Evolutionary conservation across 1,140 invertebrate genomes (phyloP).

Genomic region (Drosophila pachea): DNA sequence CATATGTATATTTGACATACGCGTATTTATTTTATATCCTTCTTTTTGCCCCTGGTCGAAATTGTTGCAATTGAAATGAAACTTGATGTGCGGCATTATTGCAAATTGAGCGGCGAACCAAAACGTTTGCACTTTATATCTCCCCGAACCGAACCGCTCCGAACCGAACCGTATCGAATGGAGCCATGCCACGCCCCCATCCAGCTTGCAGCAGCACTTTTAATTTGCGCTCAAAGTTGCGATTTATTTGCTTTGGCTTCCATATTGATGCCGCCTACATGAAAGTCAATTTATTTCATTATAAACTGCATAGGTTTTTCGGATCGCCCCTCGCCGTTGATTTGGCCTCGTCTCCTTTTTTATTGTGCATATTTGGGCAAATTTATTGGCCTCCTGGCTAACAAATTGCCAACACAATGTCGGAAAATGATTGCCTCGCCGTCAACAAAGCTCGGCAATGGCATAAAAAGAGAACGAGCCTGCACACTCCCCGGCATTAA

Average conservation of each 20-base stretch:
- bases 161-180: too few species aligned
- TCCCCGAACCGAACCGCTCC: too few species aligned
- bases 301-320: conserved; percentile 62
- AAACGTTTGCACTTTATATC: conserved; percentile 24
- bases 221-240: conserved; percentile 60
- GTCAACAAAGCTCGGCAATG: conserved; percentile 37
- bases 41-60: conserved; percentile 26
- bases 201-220: conserved; percentile 42
- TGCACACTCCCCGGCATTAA: background rate
- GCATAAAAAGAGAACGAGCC: conserved; percentile 62
- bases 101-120: conserved; percentile 43
- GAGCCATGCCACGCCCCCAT: conserved; percentile 2
- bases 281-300: conserved; percentile 75
- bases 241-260: conserved; percentile 55
- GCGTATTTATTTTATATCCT: conserved; percentile 28
- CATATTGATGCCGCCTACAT: conserved; percentile 55
- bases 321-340: conserved; percentile 10
- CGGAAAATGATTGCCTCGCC: conserved; percentile 58
- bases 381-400: conserved; percentile 68
- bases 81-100: conserved; percentile 47
- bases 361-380: conserved; percentile 69
- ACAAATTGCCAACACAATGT: conserved; percentile 74
- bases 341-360: conserved; percentile 38
- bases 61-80: conserved; percentile 53
- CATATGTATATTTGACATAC: background rate